Evolutionary conservation across 2,113 vertebrate genomes (phyloP).

Genomic region (Rousettus leschenaultii): DNA sequence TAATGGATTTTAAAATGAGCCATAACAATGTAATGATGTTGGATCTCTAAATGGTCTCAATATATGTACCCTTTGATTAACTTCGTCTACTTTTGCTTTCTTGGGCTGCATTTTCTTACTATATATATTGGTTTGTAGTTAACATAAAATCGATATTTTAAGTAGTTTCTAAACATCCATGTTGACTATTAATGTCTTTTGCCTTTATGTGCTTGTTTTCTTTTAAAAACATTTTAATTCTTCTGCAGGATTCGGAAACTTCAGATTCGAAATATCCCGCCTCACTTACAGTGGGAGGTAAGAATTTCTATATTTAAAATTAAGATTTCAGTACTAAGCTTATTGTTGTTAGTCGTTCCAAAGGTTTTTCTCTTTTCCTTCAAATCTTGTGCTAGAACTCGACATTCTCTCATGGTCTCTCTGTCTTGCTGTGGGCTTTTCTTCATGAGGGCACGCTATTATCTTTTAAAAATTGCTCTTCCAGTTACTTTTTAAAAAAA

Average conservation of each 20-base stretch:
- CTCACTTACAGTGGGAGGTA: slow-evolving; percentile 98
- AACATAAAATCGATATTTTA: slow-evolving; percentile 26
- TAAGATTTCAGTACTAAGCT: not conserved
- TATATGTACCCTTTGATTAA: not conserved
- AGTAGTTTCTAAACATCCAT: slow-evolving; percentile 8
- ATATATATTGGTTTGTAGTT: not conserved
- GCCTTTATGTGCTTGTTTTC: slow-evolving; percentile 22
- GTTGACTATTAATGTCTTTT: slow-evolving; percentile 25
- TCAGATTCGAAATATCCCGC: slow-evolving; percentile 96
- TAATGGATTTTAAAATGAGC: slow-evolving; percentile 22
- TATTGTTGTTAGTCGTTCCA: not conserved
- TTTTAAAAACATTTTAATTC: slow-evolving; percentile 65
- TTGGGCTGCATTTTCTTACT: not conserved
- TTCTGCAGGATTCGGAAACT: slow-evolving; percentile 94
- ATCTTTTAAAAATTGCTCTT: slow-evolving; percentile 11
- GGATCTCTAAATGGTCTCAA: not conserved
- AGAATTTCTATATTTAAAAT: slow-evolving; percentile 74
- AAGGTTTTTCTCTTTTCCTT: not conserved
- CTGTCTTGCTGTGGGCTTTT: not conserved
- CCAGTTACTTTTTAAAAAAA: not conserved
- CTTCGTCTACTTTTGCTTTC: not conserved
- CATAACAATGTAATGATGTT: not conserved
- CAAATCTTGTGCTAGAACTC: not conserved
- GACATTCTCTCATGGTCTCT: not conserved
- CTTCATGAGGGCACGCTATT: not conserved